Evolutionary conservation across 2,113 vertebrate species (phyloP).

Genomic region (Cyanocitta stelleri): DNA sequence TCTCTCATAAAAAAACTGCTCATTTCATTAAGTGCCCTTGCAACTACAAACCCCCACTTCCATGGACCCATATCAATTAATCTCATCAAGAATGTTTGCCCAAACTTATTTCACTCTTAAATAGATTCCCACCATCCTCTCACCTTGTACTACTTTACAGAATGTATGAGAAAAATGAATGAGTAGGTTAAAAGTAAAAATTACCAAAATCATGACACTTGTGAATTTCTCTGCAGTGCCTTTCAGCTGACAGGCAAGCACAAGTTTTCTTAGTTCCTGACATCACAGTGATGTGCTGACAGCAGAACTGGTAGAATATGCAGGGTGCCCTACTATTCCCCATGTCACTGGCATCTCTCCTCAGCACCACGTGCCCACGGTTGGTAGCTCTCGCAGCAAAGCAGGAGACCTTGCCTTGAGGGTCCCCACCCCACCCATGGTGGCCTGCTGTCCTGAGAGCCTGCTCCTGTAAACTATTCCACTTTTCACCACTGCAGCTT

Average conservation of each 20-base stretch:
- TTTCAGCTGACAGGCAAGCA: background rate
- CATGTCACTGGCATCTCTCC: background rate
- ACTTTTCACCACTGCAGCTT: background rate
- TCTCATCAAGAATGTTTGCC: background rate
- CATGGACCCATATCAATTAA: background rate
- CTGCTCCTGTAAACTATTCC: background rate
- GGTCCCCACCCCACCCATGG: background rate
- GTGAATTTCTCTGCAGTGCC: background rate
- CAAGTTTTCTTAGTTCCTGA: background rate
- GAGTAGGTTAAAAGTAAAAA: background rate
- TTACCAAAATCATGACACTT: background rate
- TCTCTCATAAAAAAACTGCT: background rate
- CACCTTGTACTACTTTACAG: background rate
- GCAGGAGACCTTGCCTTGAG: background rate
- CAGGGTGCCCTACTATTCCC: background rate
- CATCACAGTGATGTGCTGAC: background rate
- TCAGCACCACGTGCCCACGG: accelerated
- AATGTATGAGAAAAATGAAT: background rate
- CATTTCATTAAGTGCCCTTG: background rate
- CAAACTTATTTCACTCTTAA: background rate
- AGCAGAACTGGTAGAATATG: background rate
- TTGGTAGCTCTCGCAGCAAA: background rate
- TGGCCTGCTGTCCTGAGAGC: background rate
- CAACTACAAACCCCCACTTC: background rate
- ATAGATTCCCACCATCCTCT: background rate